Percentiles rank a stretch among this genome's conserved stretches.
Conservation (phyloP, 2,797 vertebrate species). For the Varecia variegata region DNA sequence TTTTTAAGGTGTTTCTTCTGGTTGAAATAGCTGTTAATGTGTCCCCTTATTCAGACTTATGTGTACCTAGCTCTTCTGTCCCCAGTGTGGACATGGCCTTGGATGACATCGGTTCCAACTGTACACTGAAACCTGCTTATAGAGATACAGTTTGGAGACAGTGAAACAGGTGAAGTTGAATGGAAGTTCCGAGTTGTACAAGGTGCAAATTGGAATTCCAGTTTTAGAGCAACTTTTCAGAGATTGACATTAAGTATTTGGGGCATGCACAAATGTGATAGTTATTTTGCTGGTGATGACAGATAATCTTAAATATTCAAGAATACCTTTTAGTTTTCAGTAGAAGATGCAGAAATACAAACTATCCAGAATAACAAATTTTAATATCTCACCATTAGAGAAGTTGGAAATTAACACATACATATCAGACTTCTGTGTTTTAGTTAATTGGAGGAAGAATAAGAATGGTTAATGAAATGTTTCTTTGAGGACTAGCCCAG, state of each 20-base stretch:
- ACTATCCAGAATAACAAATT: conserved; percentile 65
- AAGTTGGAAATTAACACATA: conserved; percentile 71
- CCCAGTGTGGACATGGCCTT: conserved; percentile 82
- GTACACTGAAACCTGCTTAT: conserved; percentile 81
- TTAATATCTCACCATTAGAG: conserved; percentile 60
- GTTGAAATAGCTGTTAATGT: conserved; percentile 79
- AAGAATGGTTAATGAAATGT: conserved; percentile 71
- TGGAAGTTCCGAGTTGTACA: conserved; percentile 81
- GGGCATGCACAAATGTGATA: conserved; percentile 76
- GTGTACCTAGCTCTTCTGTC: conserved; percentile 82
- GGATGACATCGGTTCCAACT: conserved; percentile 81
- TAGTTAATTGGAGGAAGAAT: conserved; percentile 70
- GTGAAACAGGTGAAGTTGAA: conserved; percentile 81
- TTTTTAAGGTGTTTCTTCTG: conserved; percentile 73
- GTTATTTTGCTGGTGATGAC: conserved; percentile 75
- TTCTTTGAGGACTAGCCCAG: conserved; percentile 82
- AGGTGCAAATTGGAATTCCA: conserved; percentile 81
- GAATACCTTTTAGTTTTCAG: conserved; percentile 70
- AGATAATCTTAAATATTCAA: conserved; percentile 73
- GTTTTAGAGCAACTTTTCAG: conserved; percentile 75
- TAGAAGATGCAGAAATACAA: conserved; percentile 59
- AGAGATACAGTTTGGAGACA: conserved; percentile 81
- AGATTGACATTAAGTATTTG: conserved; percentile 72
- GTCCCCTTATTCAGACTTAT: conserved; percentile 80
- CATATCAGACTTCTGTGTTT: conserved; percentile 66